Evolutionary conservation across 2,888 invertebrate genomes (phyloP).

Genomic region (Eumacrocentrus americanus): DNA sequence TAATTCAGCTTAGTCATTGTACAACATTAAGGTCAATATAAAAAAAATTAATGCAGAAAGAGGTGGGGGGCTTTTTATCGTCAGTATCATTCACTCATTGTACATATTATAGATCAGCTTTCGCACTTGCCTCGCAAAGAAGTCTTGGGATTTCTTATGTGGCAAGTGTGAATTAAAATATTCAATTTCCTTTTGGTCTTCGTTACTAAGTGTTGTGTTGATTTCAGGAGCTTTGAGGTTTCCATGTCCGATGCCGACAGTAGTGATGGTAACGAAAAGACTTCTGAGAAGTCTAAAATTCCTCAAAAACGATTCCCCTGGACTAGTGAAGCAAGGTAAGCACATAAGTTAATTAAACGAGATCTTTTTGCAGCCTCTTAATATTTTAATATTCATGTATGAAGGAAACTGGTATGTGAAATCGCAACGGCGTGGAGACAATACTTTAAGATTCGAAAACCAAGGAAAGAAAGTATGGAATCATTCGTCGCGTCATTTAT

Average conservation of each 20-base stretch:
- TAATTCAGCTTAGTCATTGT: slow-evolving; percentile 32
- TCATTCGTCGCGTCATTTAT: slow-evolving; percentile 66
- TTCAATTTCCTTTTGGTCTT: too few relatives aligned
- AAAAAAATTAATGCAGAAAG: slow-evolving; percentile 32
- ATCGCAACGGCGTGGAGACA: slow-evolving; percentile 50
- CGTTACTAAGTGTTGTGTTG: too few relatives aligned
- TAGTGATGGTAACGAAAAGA: slow-evolving; percentile 56
- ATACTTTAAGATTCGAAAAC: slow-evolving; percentile 62
- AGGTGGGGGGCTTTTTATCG: slow-evolving; percentile 50
- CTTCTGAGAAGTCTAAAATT: slow-evolving; percentile 64
- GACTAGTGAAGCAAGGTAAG: slow-evolving; percentile 70
- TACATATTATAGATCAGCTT: background rate
- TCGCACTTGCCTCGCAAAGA: background rate
- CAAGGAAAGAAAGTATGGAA: slow-evolving; percentile 62
- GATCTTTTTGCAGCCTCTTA: background rate
- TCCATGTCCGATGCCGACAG: slow-evolving; percentile 47
- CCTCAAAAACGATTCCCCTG: slow-evolving; percentile 78
- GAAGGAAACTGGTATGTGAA: slow-evolving; percentile 51
- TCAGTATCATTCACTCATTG: slow-evolving; percentile 42
- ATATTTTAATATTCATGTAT: background rate
- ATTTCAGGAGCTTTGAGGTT: slow-evolving; percentile 55
- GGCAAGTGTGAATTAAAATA: background rate
- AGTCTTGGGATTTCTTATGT: background rate
- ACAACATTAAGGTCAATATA: too few relatives aligned
- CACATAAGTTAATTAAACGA: slow-evolving; percentile 18